Evolutionary conservation across 2,888 invertebrate genomes (phyloP).

Genomic region (Ochropleura leucogaster): DNA sequence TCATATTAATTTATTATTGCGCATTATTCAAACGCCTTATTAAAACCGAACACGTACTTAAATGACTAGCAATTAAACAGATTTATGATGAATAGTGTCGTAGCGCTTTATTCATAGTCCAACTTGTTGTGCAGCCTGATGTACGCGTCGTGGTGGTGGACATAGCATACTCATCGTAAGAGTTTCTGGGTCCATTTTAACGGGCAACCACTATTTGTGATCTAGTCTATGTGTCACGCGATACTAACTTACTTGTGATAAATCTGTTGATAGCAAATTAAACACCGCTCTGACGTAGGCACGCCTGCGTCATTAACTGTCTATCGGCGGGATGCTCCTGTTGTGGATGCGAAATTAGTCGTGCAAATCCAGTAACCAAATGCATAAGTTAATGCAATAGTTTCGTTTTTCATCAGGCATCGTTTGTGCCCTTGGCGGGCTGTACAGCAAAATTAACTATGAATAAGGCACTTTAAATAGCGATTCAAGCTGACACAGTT

Average conservation of each 20-base stretch:
- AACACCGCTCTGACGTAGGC: background rate
- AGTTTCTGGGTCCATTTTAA: background rate
- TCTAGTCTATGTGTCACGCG: background rate
- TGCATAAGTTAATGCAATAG: too few species aligned
- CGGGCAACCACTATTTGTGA: background rate
- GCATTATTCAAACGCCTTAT: slow-evolving; percentile 36
- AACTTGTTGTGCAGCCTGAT: background rate
- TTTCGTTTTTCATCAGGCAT: background rate
- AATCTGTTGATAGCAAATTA: background rate
- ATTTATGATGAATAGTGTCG: slow-evolving; percentile 40
- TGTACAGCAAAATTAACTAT: background rate
- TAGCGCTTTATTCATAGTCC: background rate
- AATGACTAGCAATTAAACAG: slow-evolving; percentile 33
- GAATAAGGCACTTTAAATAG: slow-evolving; percentile 22
- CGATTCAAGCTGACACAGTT: slow-evolving; percentile 36
- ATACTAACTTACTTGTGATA: background rate
- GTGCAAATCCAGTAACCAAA: background rate
- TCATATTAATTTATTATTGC: slow-evolving; percentile 33
- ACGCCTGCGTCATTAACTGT: background rate
- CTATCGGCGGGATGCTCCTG: background rate
- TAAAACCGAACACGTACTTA: slow-evolving; percentile 23
- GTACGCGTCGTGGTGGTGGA: background rate
- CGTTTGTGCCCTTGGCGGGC: background rate
- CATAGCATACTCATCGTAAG: background rate
- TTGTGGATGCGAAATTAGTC: background rate